These are phyloP conservation scores for Apodemia hepburni DNA, from an alignment of 2,888 invertebrate species.

Conservation along the genomic window DNA sequence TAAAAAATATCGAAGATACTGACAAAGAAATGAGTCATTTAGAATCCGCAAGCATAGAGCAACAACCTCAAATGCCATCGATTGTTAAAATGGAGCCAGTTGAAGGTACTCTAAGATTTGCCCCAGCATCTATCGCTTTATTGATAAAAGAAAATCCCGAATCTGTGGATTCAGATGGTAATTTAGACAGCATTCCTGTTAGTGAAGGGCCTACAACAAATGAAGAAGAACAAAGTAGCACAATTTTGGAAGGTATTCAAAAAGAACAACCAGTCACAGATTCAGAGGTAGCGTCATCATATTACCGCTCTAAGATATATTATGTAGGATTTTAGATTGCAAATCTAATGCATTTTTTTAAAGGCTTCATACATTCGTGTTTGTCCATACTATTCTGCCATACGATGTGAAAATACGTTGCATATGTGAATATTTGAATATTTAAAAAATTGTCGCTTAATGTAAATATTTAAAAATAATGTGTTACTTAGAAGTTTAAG, in stretches of 20 bases:
- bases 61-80: slow-evolving; percentile 19
- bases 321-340: slow-evolving; percentile 46
- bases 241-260: slow-evolving; percentile 28
- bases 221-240: slow-evolving; percentile 5
- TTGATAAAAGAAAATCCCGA: slow-evolving; percentile 32
- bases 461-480: too few species aligned
- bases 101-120: slow-evolving; percentile 37
- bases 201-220: slow-evolving; percentile 26
- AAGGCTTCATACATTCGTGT: too few species aligned
- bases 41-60: slow-evolving; percentile 17
- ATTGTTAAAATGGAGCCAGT: slow-evolving; percentile 37
- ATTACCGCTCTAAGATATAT: slow-evolving; percentile 58
- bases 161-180: slow-evolving; percentile 30
- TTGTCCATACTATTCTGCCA: too few species aligned
- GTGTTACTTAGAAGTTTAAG: too few species aligned
- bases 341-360: neutral
- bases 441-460: too few species aligned
- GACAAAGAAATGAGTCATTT: slow-evolving; percentile 20
- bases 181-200: slow-evolving; percentile 7
- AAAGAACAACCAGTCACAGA: slow-evolving; percentile 41
- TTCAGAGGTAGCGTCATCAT: slow-evolving; percentile 67
- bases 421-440: too few species aligned
- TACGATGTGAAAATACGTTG: too few species aligned
- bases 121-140: slow-evolving; percentile 42
- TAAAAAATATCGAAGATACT: slow-evolving; percentile 17